Percentiles rank a stretch among this genome's conserved stretches.
Evolutionary conservation across 2,113 vertebrate species (phyloP).

Genomic region (Microcebus lehilahytsara): DNA sequence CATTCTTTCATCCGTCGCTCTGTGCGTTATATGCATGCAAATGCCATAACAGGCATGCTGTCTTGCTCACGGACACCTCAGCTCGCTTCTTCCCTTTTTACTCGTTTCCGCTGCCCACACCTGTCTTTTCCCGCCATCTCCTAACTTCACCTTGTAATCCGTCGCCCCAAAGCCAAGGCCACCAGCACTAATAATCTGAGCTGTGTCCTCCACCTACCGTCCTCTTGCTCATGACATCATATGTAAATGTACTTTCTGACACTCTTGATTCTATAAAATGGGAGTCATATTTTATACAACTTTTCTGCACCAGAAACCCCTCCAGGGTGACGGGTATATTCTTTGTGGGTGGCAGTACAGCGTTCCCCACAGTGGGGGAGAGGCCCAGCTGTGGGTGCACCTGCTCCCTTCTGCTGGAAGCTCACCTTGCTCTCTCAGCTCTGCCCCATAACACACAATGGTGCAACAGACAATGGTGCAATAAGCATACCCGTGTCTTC

Average conservation of each 20-base stretch:
- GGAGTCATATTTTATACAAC: neutral
- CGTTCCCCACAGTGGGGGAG: neutral
- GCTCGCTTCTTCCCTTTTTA: neutral
- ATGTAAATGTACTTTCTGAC: neutral
- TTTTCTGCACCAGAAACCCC: neutral
- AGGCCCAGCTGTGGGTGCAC: rapidly evolving
- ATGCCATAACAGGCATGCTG: neutral
- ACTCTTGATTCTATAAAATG: neutral
- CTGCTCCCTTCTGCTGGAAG: neutral
- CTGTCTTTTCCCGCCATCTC: neutral
- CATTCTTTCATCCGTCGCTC: neutral
- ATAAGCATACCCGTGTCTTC: neutral
- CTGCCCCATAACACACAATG: neutral
- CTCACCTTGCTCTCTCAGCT: neutral
- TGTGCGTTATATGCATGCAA: too few species aligned
- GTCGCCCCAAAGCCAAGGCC: neutral
- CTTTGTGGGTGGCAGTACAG: neutral
- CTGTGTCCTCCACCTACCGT: neutral
- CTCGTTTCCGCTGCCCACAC: neutral
- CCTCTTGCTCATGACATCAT: neutral
- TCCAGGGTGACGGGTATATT: neutral
- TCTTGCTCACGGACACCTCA: neutral
- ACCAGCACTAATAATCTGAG: neutral
- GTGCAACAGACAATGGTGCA: neutral
- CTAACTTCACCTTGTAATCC: neutral